Evolutionary conservation across 2,797 vertebrate species (phyloP), one percentile per base, ranked within the genome.

Genomic region (Alcedo atthis): DNA sequence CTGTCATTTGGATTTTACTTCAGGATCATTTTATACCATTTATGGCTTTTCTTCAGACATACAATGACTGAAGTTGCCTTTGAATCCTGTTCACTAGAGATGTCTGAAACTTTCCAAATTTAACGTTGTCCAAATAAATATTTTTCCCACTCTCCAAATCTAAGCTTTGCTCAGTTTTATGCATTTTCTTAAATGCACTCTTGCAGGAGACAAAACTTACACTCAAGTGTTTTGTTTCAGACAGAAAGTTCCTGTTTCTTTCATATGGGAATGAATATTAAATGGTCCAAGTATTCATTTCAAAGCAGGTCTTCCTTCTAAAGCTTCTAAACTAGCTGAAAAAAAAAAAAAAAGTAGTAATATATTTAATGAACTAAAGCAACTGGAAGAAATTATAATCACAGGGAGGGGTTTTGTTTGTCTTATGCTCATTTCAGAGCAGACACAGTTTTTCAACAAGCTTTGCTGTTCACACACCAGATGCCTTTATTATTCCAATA

Each of bases 401-500:
- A 14, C 6, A 45, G 57, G 63, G 35, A 88, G 78, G 70, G 25
- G 63, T 4, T 91, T 79, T 59, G 92, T 92, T 94, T 92, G 83
- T 81, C 95, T 91, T 84, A 76, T 57, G 49, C 57, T 70, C 70
- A 8, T 75, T 89, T 92, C 46, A 46, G 80, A 83, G 87, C 80
- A 94, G 81, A 81, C 68, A 86, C 28, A 33, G 48, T 62, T 91
- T 92, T 89, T 82, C 86, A 94, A 43, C 58, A 57, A 84, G 84
- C 79, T 92, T 63, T 95, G 79, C 84, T 93, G 42, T 85, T 95
- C 46, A 43, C 7, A 37, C 79, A 77, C 45, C 90, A 95, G 90
- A 93, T 92, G 90, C 86, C 58, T 94, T 89, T 94, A 70, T 95
- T 95, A 90, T 93, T 45, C 85, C 81, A 84, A 55, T 53, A 66